Conservation (phyloP, 2,113 vertebrate species). For the Capreolus pygargus region DNA sequence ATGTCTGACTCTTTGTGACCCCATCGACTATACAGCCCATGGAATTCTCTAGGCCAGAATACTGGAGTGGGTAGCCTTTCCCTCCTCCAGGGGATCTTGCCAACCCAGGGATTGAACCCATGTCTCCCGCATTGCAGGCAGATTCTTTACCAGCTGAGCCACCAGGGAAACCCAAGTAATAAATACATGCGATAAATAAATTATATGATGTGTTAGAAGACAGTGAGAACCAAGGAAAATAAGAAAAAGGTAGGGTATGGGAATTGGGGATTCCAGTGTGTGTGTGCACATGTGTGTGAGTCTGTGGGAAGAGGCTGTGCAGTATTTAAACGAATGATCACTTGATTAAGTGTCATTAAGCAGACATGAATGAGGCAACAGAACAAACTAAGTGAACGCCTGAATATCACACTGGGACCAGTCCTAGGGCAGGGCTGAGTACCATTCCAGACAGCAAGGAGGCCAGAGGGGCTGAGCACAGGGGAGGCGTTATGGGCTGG, state of each 20-base stretch:
- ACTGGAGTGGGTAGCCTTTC: neutral
- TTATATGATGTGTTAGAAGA: neutral
- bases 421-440: neutral
- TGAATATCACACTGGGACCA: neutral
- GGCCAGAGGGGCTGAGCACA: neutral
- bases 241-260: neutral
- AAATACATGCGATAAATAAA: neutral
- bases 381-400: rapidly evolving
- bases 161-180: neutral
- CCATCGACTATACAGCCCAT: neutral
- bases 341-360: neutral
- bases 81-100: neutral
- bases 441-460: neutral
- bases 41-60: neutral
- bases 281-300: neutral
- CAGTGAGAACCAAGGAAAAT: neutral
- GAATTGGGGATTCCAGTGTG: neutral
- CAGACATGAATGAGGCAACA: neutral
- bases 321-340: neutral
- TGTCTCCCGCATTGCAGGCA: neutral
- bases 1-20: neutral
- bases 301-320: neutral
- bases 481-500: neutral
- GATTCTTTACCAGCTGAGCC: neutral
- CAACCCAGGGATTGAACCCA: neutral